Evolutionary conservation across 1,140 invertebrate species (phyloP), one percentile per base, ranked within the genome.

Genomic region (Lordiphosa collinella): DNA sequence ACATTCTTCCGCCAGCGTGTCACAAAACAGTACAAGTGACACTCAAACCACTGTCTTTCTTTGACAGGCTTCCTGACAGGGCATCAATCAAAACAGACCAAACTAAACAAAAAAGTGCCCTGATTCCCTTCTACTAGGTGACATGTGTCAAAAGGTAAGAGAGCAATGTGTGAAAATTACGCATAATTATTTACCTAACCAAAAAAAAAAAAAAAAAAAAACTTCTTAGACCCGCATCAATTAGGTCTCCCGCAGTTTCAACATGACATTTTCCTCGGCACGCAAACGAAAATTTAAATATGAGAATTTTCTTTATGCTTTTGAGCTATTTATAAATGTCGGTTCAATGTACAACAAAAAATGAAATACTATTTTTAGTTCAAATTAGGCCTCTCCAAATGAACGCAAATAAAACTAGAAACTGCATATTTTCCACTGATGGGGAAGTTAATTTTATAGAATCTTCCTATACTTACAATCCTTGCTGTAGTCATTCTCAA

Each of bases 401-500:
- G 55, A 50, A 75, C 47, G 52, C 56, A 50, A 4, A n/a, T 12
- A 36, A n/a, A 14, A 41, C 18, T 11, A 25, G 18, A 22, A 5
- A 22, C 14, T 49, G 56, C 43, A 52, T 35, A 47, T 48, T 38
- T 47, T 11, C 41, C 29, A 40, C 22, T 31, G 6, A 25, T 25
- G 37, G 9, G 4, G 37, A 29, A n/a, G 29, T 11, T 5, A 25
- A 10, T 2, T 4, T n/a, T 3, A 44, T 1, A 25, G 0, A 6
- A 6, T 5, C 6, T 25, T 25, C 1, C 5, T 25, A 79, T 86
- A 88, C 86, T 88, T 84, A 88, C 87, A 88, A 60, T 88, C 84
- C 65, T 88, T 88, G 63, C 63, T 86, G 55, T 88, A 88, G 55
- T 85, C 84, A 58, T 78, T 80, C 47, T 88, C 84, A 58, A 88